Evolutionary conservation across 2,888 invertebrate genomes (phyloP).

Genomic region (Cistogaster globosa): DNA sequence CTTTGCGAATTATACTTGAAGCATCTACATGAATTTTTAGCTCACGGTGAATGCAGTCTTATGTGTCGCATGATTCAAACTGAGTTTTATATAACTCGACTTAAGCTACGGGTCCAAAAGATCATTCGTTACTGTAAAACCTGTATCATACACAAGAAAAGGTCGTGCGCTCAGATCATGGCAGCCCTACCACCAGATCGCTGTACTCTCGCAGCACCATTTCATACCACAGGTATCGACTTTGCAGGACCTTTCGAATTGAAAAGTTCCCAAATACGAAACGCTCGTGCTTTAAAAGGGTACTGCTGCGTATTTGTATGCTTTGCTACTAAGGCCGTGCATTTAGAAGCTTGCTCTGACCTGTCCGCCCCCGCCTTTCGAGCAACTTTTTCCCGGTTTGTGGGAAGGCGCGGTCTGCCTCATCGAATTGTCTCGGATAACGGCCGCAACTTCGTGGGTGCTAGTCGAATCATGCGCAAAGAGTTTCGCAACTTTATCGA

Average conservation of each 20-base stretch:
- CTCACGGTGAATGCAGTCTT: conserved; percentile 19
- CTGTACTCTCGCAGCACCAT: conserved; percentile 1
- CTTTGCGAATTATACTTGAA: conserved; percentile 10
- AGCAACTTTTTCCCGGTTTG: too few species aligned
- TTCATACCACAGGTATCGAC: conserved; percentile 24
- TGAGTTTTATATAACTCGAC: too few species aligned
- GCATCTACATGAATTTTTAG: conserved; percentile 15
- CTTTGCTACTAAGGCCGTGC: conserved; percentile 11
- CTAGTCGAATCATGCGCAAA: neutral
- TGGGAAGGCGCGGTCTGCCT: conserved; percentile 9
- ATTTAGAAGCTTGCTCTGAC: conserved; percentile 29
- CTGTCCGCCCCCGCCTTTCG: conserved; percentile 20
- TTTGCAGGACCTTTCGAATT: conserved; percentile 30
- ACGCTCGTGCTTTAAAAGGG: neutral
- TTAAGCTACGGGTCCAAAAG: too few species aligned
- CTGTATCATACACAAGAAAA: conserved; percentile 21
- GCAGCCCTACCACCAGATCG: conserved; percentile 22
- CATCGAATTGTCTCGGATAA: neutral
- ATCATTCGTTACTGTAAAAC: conserved; percentile 17
- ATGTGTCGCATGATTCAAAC: conserved; percentile 31
- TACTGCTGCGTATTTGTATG: conserved; percentile 8
- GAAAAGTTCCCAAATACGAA: conserved; percentile 4
- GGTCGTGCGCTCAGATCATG: conserved; percentile 22
- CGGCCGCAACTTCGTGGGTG: conserved; percentile 15
- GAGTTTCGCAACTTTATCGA: neutral